Percentiles rank a stretch among this genome's conserved stretches.
phyloP scores from a whole-genome alignment of 2,113 vertebrate genomes.

The Antechinus flavipes region DNA sequence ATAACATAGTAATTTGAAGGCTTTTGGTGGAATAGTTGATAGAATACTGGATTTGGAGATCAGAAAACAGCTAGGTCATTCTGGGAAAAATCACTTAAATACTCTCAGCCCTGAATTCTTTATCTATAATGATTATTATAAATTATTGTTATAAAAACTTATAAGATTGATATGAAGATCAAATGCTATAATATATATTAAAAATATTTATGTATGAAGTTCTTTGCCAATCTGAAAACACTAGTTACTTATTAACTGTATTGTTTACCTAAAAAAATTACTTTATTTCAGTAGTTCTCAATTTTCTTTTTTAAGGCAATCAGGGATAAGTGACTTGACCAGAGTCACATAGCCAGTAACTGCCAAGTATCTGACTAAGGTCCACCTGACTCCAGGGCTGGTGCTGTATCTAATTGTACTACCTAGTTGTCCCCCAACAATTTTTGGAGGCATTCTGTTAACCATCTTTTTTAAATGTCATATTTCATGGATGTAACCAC shows the following conservation, averaged over 20 bases:
- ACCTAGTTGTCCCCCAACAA: too few species aligned
- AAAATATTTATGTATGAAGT: background rate
- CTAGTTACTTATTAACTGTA: background rate
- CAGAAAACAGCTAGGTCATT: background rate
- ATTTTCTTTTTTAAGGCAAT: background rate
- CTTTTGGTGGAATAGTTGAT: background rate
- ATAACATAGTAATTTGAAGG: background rate
- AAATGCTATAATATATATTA: background rate
- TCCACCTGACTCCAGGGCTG: background rate
- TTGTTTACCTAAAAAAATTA: background rate
- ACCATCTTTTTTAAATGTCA: background rate
- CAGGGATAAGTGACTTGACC: background rate
- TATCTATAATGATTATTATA: background rate
- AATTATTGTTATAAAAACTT: background rate
- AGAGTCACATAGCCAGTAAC: background rate
- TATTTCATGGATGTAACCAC: background rate
- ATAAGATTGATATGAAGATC: background rate
- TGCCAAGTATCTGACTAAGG: background rate
- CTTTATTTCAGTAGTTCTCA: background rate
- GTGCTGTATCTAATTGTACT: background rate
- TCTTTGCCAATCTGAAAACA: background rate
- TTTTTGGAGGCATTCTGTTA: background rate
- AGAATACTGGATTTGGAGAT: background rate
- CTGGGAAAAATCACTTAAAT: background rate
- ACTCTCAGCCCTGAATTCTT: background rate